Evolutionary conservation across 2,113 vertebrate species (phyloP).

Genomic region (Nesogale talazaci): DNA sequence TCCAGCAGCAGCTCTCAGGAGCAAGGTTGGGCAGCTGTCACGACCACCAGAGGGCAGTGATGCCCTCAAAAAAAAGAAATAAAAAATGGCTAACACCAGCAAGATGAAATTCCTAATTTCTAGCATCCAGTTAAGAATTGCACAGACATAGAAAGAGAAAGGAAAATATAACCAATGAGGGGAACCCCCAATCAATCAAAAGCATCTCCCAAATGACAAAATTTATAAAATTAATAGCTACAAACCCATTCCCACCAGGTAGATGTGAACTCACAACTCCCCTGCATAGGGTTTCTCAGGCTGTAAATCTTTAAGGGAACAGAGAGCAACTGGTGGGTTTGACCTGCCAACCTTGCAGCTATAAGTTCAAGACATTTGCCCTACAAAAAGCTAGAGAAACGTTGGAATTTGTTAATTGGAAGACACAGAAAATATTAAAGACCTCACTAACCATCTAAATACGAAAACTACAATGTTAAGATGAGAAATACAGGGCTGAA

Average conservation of each 20-base stretch:
- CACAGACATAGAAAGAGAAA: neutral
- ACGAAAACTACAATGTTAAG: neutral
- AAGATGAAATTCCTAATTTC: neutral
- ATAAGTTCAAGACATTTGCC: no score
- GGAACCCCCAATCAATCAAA: neutral
- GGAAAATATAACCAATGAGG: neutral
- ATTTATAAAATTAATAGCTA: neutral
- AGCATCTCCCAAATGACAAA: neutral
- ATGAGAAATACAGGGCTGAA: constrained; percentile 33
- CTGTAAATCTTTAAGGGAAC: no score
- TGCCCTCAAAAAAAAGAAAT: no score
- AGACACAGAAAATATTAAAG: constrained; percentile 4
- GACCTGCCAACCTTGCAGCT: no score
- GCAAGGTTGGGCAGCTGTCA: no score
- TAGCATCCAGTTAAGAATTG: neutral
- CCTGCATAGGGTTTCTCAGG: no score
- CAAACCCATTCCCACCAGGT: no score
- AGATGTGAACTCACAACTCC: no score
- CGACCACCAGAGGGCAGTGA: no score
- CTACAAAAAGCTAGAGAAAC: neutral
- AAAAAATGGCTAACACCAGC: no score
- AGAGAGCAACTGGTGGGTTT: no score
- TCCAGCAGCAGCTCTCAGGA: neutral
- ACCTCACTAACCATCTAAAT: neutral
- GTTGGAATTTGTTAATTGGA: neutral